These are phyloP conservation scores for Sisor rabdophorus DNA, from an alignment of 2,113 vertebrate genomes.

Conservation along the genomic window DNA sequence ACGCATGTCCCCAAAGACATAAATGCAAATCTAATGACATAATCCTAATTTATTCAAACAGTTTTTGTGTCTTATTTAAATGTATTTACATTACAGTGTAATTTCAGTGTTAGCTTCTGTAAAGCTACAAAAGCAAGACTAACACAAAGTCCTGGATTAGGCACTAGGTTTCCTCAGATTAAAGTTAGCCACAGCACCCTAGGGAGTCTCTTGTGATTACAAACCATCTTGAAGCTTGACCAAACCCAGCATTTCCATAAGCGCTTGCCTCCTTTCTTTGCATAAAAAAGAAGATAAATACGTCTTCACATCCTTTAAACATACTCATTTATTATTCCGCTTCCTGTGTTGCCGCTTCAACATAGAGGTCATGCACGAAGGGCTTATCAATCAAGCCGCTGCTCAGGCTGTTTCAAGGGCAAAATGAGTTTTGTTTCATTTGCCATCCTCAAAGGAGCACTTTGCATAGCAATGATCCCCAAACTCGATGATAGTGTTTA, in stretches of 20 bases:
- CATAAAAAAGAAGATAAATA: slow-evolving; percentile 37
- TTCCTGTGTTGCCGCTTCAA: not conserved
- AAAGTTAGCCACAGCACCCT: slow-evolving; percentile 35
- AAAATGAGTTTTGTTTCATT: slow-evolving; percentile 33
- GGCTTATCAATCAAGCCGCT: slow-evolving; percentile 34
- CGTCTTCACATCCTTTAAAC: slow-evolving; percentile 30
- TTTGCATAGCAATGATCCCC: slow-evolving; percentile 44
- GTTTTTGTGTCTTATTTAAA: slow-evolving; percentile 8
- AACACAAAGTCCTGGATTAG: slow-evolving; percentile 12
- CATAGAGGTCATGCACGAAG: slow-evolving; percentile 22
- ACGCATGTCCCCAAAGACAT: slow-evolving; percentile 1
- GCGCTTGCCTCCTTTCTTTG: slow-evolving; percentile 8
- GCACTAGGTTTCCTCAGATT: slow-evolving; percentile 38
- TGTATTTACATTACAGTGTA: not conserved
- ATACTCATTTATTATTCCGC: slow-evolving; percentile 28
- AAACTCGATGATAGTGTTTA: slow-evolving; percentile 25
- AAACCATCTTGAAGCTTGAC: slow-evolving; percentile 26
- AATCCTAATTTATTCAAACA: not conserved
- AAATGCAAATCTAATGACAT: slow-evolving; percentile 21
- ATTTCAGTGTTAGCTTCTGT: too few relatives aligned
- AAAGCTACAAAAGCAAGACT: slow-evolving; percentile 9
- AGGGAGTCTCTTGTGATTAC: slow-evolving; percentile 36
- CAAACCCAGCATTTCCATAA: slow-evolving; percentile 12
- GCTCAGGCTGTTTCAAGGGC: slow-evolving; percentile 38
- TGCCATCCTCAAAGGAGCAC: slow-evolving; percentile 26